Conservation (phyloP, 2,888 invertebrate genomes). For the Heliconius aoede region DNA sequence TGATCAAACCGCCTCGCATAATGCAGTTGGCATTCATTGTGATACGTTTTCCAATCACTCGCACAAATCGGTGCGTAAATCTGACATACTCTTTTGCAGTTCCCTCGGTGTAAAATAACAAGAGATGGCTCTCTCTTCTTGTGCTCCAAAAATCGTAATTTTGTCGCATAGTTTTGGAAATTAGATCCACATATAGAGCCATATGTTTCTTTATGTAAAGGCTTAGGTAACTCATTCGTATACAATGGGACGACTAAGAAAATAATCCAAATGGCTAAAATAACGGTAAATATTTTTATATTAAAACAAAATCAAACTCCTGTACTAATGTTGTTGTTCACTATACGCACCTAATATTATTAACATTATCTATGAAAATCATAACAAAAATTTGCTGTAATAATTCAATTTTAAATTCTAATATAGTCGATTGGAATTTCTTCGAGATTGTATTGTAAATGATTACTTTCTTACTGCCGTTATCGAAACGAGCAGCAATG, state of each 20-base stretch:
- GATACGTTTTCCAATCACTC: conserved; percentile 47
- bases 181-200: conserved; percentile 49
- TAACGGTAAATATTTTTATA: neutral
- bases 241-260: conserved; percentile 14
- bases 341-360: neutral
- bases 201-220: conserved; percentile 36
- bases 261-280: conserved; percentile 33
- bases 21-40: conserved; percentile 50
- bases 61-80: conserved; percentile 49
- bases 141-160: conserved; percentile 37
- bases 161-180: conserved; percentile 47
- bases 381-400: neutral
- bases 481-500: neutral
- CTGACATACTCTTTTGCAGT: conserved; percentile 48
- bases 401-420: conserved; percentile 9
- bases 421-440: conserved; percentile 10
- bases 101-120: conserved; percentile 43
- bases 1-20: conserved; percentile 40
- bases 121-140: conserved; percentile 44
- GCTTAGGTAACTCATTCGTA: conserved; percentile 40
- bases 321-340: neutral
- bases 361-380: neutral
- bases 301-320: neutral
- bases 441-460: conserved; percentile 15
- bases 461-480: conserved; percentile 16